phyloP scores from a whole-genome alignment of 2,113 vertebrate species.

The Bombycilla garrulus region DNA sequence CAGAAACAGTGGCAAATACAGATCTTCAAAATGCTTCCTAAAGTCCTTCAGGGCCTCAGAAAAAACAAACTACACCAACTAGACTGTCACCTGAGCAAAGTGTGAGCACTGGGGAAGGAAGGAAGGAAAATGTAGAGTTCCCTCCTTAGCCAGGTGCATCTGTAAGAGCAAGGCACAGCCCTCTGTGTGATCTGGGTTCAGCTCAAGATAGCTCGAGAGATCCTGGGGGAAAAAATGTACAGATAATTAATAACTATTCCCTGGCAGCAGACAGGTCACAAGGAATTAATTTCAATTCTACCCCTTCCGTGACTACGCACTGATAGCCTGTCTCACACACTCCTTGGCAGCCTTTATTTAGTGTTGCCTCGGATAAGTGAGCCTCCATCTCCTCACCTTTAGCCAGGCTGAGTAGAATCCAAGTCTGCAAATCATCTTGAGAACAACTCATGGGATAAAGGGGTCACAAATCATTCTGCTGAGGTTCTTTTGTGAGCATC shows the following conservation, averaged over 20 bases:
- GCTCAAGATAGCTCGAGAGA: neutral
- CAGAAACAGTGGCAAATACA: neutral
- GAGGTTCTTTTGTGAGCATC: neutral
- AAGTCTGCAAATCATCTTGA: slow-evolving; percentile 23
- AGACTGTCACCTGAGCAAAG: neutral
- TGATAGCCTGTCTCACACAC: neutral
- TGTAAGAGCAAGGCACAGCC: neutral
- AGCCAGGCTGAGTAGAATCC: neutral
- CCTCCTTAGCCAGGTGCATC: neutral
- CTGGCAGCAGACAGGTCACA: neutral
- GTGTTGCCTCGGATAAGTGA: neutral
- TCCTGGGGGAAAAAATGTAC: neutral
- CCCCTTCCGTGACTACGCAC: neutral
- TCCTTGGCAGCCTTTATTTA: neutral
- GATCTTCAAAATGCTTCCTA: neutral
- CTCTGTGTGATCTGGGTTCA: neutral
- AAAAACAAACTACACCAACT: neutral
- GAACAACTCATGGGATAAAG: neutral
- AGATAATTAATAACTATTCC: neutral
- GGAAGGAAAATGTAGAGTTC: neutral
- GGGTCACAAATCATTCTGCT: neutral
- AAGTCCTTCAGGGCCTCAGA: neutral
- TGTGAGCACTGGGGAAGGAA: neutral
- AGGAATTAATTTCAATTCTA: neutral
- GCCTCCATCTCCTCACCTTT: neutral